Conservation (phyloP, 2,797 vertebrate genomes). For the Pseudomugil gertrudae region DNA sequence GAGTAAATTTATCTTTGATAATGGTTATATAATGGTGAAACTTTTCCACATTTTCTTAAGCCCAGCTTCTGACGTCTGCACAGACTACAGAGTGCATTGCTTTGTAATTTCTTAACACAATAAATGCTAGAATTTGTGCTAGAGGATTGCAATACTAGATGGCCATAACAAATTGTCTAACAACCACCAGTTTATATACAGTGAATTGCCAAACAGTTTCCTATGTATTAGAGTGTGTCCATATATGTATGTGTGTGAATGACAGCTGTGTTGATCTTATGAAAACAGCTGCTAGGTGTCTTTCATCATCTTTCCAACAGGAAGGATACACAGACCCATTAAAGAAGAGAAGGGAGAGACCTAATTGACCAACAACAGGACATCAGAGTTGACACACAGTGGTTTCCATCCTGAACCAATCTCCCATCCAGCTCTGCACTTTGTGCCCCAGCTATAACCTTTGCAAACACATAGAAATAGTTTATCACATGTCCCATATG, state of each 20-base stretch:
- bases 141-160: conserved; percentile 41
- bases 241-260: conserved; percentile 13
- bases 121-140: conserved; percentile 41
- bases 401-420: conserved; percentile 47
- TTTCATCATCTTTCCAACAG: conserved; percentile 61
- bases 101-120: conserved; percentile 26
- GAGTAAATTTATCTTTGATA: not conserved
- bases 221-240: conserved; percentile 31
- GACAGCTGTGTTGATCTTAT: conserved; percentile 42
- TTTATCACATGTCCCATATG: conserved; percentile 3
- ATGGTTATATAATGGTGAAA: not conserved
- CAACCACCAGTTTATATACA: conserved; percentile 55
- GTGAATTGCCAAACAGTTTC: conserved; percentile 70
- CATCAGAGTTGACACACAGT: conserved; percentile 42
- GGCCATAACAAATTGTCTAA: conserved; percentile 40
- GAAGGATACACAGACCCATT: conserved; percentile 65
- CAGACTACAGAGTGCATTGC: conserved; percentile 20
- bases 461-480: not conserved
- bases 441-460: not conserved
- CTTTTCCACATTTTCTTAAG: not conserved
- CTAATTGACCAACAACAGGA: conserved; percentile 65
- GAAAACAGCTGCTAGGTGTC: conserved; percentile 62
- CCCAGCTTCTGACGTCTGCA: conserved; percentile 7
- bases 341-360: conserved; percentile 48
- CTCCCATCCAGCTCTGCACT: conserved; percentile 13